phyloP scores from a whole-genome alignment of 2,113 vertebrate species.

The Saccopteryx bilineata region DNA sequence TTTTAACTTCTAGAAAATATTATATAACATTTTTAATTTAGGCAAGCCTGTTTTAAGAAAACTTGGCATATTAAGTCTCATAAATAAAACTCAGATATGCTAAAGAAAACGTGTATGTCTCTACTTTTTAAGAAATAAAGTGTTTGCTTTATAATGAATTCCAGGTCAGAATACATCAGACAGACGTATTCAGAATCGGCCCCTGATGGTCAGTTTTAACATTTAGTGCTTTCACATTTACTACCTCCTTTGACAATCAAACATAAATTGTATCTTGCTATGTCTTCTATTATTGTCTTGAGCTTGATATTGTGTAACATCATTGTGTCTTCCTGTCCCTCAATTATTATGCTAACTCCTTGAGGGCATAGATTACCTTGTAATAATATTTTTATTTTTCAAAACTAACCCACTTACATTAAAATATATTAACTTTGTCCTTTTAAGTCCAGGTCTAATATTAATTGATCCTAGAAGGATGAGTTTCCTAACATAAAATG shows the following conservation, averaged over 20 bases:
- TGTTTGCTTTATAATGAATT: neutral
- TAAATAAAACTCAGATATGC: neutral
- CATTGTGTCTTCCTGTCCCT: neutral
- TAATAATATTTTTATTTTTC: conserved; percentile 9
- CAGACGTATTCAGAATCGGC: neutral
- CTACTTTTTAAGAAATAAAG: neutral
- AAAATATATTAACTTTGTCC: neutral
- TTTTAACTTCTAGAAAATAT: conserved; percentile 40
- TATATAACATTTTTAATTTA: conserved; percentile 36
- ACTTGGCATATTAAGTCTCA: neutral
- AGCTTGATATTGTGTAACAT: neutral
- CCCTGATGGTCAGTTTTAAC: neutral
- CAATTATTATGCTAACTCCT: neutral
- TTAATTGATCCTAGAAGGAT: neutral
- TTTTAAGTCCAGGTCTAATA: neutral
- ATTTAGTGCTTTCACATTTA: neutral
- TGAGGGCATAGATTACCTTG: neutral
- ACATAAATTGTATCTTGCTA: neutral
- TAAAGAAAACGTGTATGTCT: neutral
- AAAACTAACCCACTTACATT: neutral
- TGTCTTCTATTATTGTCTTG: neutral
- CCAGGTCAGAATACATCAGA: neutral
- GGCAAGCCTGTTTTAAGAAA: neutral
- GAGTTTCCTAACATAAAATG: neutral
- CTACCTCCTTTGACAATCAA: neutral